phyloP scores from a whole-genome alignment of 2,113 vertebrate species.

The Phalacrocorax aristotelis region DNA sequence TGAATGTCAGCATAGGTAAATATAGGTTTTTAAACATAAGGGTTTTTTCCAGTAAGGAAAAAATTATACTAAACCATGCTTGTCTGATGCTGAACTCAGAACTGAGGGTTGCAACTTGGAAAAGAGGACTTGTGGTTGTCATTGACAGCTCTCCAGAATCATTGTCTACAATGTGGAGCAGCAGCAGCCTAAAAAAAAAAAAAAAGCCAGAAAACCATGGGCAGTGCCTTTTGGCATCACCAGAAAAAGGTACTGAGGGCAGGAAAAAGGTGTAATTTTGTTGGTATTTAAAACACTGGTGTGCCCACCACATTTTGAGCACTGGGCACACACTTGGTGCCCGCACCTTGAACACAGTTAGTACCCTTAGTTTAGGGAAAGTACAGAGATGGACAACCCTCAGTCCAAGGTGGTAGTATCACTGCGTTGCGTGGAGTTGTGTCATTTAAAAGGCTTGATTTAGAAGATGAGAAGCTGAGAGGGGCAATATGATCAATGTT shows the following conservation, averaged over 20 bases:
- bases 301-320: not conserved
- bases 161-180: not conserved
- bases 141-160: not conserved
- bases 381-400: not conserved
- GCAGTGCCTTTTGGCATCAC: not conserved
- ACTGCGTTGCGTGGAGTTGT: not conserved
- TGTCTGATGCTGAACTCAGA: not conserved
- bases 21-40: not conserved
- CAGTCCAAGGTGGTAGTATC: rapidly evolving
- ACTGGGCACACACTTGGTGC: rapidly evolving
- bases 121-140: not conserved
- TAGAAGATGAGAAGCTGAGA: not conserved
- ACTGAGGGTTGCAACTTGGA: not conserved
- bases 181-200: not conserved
- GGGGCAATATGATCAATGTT: not conserved
- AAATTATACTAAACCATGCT: not conserved
- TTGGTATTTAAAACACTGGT: not conserved
- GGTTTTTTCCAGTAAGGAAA: constrained; percentile 16
- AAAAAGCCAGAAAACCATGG: not conserved
- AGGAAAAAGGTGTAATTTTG: not conserved
- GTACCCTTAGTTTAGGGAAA: not conserved
- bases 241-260: not conserved
- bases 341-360: not conserved
- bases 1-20: not conserved
- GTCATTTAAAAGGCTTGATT: not conserved